Evolutionary conservation across 2,888 invertebrate genomes (phyloP), one percentile per base, ranked within the genome.

Genomic region (Elysia crispata): DNA sequence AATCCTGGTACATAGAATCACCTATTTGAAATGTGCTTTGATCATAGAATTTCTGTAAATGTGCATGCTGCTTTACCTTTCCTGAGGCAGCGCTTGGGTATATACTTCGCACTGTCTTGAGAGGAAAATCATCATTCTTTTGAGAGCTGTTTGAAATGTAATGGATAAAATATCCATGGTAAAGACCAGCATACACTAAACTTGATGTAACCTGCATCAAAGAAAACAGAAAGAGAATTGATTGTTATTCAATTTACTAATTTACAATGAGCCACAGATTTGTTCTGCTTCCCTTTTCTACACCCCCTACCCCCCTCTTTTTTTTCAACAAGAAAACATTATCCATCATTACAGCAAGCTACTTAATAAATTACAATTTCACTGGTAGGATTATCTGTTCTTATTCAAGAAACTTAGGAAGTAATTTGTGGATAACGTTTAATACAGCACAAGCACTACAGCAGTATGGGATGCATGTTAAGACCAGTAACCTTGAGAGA

Each of bases 101-200:
- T 28, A 92, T 85, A 62, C 91, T 88, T 77, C 83, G 72, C n/a
- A 89, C 41, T 11, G 84, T 82, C 74, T 83, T 85, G 33, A 91
- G 85, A 0, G 90, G 91, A 79, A 92, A 90, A 31, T 80, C 79
- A 6, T 87, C 86, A 69, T 88, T 86, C 70, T 85, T 86, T 70
- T 86, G 85, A 30, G 82, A 76, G 6, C 75, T 50, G 33, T 54
- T 79, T n/a, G 70, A 74, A 6, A 88, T 81, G 77, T 88, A 87
- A 57, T 84, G 84, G n/a, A 83, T 80, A 82, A 91, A 91, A 83
- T 89, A 90, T 15, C 74, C 80, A 77, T 89, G 91, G 82, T 89
- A 91, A 23, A 87, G 76, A 0, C 50, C 54, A 15, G 86, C 80
- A 49, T 88, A 89, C 8, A 85, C 76, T 18, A 85, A 3, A 33